Evolutionary conservation across 2,113 vertebrate genomes (phyloP).

Genomic region (Pleuronectes platessa): DNA sequence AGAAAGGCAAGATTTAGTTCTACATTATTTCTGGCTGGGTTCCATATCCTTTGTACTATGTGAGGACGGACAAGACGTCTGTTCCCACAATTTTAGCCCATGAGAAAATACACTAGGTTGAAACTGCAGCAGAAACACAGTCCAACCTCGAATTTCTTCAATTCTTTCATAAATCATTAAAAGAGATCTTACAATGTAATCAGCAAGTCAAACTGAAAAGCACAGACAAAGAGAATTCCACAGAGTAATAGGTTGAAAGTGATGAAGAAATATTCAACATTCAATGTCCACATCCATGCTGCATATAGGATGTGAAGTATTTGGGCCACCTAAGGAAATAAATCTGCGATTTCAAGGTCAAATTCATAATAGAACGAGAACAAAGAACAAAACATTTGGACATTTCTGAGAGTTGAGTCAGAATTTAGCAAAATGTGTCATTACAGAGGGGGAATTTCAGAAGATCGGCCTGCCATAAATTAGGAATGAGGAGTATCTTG

Average conservation of each 20-base stretch:
- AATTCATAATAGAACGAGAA: too few species aligned
- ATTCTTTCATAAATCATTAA: constrained; percentile 5
- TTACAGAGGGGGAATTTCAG: too few species aligned
- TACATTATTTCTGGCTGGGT: constrained; percentile 58
- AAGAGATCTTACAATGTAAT: not conserved
- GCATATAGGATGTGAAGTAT: not conserved
- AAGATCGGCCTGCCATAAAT: too few species aligned
- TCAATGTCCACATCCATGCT: not conserved
- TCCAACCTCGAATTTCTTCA: not conserved
- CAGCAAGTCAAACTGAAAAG: not conserved
- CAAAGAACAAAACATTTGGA: too few species aligned
- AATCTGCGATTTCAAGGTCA: too few species aligned
- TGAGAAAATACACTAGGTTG: constrained; percentile 19
- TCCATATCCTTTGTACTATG: constrained; percentile 58
- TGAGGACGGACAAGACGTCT: constrained; percentile 40
- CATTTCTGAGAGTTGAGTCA: too few species aligned
- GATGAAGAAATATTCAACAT: not conserved
- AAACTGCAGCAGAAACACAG: not conserved
- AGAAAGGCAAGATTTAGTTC: constrained; percentile 44
- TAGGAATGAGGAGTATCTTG: not conserved
- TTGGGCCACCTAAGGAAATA: too few species aligned
- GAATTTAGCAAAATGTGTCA: too few species aligned
- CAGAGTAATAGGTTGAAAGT: not conserved
- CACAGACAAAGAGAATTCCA: not conserved
- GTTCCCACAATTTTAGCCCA: constrained; percentile 8